A percentile compares a stretch with the other conserved stretches of the same genome.
phyloP scores from a whole-genome alignment of 2,113 vertebrate species.

The Danio rerio region GRCz12tu NC_133186.1:22794501-22795000 shows the following conservation, averaged over 20 bases:
- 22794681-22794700: not conserved
- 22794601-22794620: conserved; percentile 46
- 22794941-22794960: too few relatives aligned
- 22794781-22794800: not conserved
- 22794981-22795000: too few relatives aligned
- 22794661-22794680: conserved; percentile 45
- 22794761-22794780: not conserved
- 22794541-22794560: conserved; percentile 8
- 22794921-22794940: too few relatives aligned
- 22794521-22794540: conserved; percentile 27
- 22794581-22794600: not conserved
- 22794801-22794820: too few relatives aligned
- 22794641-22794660: conserved; percentile 57
- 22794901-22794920: too few relatives aligned
- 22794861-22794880: too few relatives aligned
- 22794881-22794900: too few relatives aligned
- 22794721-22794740: not conserved
- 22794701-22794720: conserved; percentile 40
- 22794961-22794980: too few relatives aligned
- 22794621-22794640: conserved; percentile 50
- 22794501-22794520: conserved; percentile 13
- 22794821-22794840: too few relatives aligned
- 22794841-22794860: too few relatives aligned
- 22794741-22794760: not conserved
- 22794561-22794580: not conserved